These are phyloP conservation scores for Microcaecilia unicolor DNA, from an alignment of 2,797 vertebrate species.

Conservation along the genomic window DNA sequence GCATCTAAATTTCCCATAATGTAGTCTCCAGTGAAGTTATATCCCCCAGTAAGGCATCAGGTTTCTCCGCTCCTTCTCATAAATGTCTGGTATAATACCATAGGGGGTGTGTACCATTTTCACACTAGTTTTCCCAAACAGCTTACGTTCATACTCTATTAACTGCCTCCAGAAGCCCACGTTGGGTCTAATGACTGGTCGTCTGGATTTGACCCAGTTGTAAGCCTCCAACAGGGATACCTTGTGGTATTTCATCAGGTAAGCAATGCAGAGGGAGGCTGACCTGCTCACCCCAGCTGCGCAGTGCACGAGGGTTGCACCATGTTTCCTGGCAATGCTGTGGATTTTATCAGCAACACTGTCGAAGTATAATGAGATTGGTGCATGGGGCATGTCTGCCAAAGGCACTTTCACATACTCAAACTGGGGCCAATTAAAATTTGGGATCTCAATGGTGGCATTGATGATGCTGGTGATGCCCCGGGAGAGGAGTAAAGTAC, in stretches of 20 bases:
- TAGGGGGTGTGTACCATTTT: constrained; percentile 96
- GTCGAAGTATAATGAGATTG: constrained; percentile 92
- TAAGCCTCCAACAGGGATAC: constrained; percentile 87
- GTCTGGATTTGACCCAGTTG: constrained; percentile 88
- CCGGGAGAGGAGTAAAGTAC: constrained; percentile 84
- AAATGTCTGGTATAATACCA: constrained; percentile 85
- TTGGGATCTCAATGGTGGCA: constrained; percentile 92
- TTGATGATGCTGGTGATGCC: constrained; percentile 95
- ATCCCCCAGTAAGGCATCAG: constrained; percentile 91
- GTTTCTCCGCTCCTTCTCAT: constrained; percentile 83
- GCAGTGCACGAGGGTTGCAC: constrained; percentile 86
- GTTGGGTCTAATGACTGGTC: constrained; percentile 88
- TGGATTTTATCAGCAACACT: constrained; percentile 92
- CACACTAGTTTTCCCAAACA: constrained; percentile 87
- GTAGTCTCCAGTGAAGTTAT: constrained; percentile 40
- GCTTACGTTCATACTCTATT: constrained; percentile 91
- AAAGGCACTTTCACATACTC: constrained; percentile 92
- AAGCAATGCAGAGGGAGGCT: constrained; percentile 88
- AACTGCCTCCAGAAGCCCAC: constrained; percentile 96
- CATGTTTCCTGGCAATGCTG: constrained; percentile 82
- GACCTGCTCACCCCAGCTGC: constrained; percentile 91
- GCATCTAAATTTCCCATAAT: too few relatives aligned
- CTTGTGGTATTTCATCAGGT: constrained; percentile 94
- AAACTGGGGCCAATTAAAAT: constrained; percentile 94
- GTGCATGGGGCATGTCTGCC: constrained; percentile 89